Evolutionary conservation across 64 coral and sea anemone genomes (phyloP), one percentile per base, ranked within the genome.

Genomic region (Actinia equina): DNA sequence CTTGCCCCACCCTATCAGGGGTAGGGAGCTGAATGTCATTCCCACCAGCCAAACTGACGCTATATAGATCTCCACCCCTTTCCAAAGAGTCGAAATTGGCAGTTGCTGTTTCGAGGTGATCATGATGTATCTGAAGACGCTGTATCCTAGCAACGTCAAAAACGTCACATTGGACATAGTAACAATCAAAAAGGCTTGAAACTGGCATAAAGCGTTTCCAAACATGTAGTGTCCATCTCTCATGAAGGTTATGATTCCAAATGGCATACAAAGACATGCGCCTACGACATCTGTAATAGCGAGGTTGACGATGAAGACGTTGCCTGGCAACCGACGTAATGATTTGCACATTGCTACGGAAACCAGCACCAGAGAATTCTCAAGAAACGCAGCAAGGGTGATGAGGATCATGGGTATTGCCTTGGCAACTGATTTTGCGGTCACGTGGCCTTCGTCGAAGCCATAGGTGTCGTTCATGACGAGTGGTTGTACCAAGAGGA

Each of bases 151-250:
- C 14, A 96, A 54, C 15, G 94, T 93, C 22, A 96, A 30, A 23
- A 96, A 89, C n/a, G 94, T 93, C 20, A 89, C 91, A 56, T 92
- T 93, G 22, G 94, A 89, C 22, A 93, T 76, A 4, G 91, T 43
- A 26, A 92, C 91, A 6, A 93, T 69, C 9, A 87, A 55, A 79
- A 96, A 93, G 22, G 87, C 94, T 19, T 90, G 71, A 23, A 85
- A 44, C 26, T 84, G 83, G 22, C 94, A 96, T 4, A 92, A 44
- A 3, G 61, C 81, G 6, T 87, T 56, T 59, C 87, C 88, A 49
- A 96, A 93, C 20, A 93, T 14, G 87, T 87, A 96, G 25, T 88
- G 46, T 19, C 83, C 84, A 19, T 90, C 56, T 59, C 84, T 86
- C 20, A 96, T 54, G 10, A 96, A 91, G 43, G 91, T 88, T 1